Evolutionary conservation across 2,113 vertebrate genomes (phyloP).

Genomic region (Megalops atlanticus): DNA sequence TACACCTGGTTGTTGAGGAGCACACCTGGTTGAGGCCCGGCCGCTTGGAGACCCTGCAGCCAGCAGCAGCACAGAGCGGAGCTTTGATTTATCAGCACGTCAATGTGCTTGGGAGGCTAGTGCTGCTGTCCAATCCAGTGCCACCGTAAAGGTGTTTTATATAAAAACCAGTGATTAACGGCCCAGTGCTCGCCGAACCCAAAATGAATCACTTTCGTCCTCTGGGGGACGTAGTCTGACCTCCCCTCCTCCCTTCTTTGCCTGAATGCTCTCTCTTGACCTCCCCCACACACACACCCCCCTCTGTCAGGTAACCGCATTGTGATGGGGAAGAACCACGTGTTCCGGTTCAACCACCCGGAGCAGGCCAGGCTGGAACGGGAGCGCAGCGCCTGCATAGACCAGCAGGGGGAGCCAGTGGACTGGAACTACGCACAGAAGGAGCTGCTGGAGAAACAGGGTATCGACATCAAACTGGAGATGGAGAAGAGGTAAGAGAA

Average conservation of each 20-base stretch:
- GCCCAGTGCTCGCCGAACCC: too few relatives aligned
- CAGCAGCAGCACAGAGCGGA: neutral
- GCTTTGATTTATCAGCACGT: neutral
- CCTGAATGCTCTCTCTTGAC: too few relatives aligned
- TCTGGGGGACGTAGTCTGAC: neutral
- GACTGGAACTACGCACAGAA: constrained; percentile 91
- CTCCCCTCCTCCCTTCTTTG: neutral
- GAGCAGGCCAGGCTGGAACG: constrained; percentile 84
- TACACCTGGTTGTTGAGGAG: neutral
- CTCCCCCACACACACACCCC: neutral
- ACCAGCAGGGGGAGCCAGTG: constrained; percentile 75
- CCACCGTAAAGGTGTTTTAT: neutral
- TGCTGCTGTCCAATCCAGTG: neutral
- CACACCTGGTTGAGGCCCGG: neutral
- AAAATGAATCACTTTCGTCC: neutral
- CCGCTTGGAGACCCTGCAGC: too few relatives aligned
- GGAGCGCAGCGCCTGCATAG: constrained; percentile 70
- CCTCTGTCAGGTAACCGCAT: constrained; percentile 77
- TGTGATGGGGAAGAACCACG: constrained; percentile 90
- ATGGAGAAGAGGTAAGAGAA: constrained; percentile 83
- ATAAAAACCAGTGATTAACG: neutral
- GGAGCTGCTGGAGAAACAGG: constrained; percentile 83
- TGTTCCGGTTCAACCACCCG: constrained; percentile 88
- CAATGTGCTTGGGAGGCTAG: neutral
- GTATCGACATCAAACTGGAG: constrained; percentile 88